Evolutionary conservation across 2,888 invertebrate genomes (phyloP).

Genomic region (Cabera pusaria): DNA sequence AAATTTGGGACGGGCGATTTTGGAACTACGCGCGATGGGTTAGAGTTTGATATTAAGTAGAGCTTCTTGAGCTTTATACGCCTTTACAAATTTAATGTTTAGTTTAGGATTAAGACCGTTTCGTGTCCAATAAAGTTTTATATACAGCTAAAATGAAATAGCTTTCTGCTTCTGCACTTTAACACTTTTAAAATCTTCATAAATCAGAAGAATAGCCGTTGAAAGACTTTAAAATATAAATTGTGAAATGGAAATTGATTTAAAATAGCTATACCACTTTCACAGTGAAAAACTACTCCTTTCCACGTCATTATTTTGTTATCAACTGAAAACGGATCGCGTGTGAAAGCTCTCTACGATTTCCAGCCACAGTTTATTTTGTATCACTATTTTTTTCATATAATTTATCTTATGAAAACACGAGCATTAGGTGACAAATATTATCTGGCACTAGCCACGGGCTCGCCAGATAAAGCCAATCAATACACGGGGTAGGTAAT

Average conservation of each 20-base stretch:
- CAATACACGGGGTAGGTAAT: conserved; percentile 66
- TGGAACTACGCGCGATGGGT: conserved; percentile 14
- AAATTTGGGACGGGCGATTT: conserved; percentile 18
- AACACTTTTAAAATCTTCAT: no score
- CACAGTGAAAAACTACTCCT: background rate
- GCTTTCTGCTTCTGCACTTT: no score
- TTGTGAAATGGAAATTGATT: no score
- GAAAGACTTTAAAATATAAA: no score
- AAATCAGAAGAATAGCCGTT: no score
- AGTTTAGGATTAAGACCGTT: no score
- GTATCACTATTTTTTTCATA: conserved; percentile 1
- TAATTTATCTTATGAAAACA: conserved; percentile 30
- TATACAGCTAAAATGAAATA: no score
- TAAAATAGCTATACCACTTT: background rate
- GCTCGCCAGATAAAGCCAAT: conserved; percentile 65
- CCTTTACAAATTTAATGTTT: background rate
- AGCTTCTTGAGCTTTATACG: no score
- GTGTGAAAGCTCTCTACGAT: conserved; percentile 21
- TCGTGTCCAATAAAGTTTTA: no score
- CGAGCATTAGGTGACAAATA: conserved; percentile 66
- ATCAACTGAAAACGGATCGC: conserved; percentile 9
- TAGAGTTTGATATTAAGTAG: no score
- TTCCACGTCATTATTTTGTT: background rate
- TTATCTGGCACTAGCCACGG: conserved; percentile 70
- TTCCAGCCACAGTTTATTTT: conserved; percentile 2